Base-by-base conservation (phyloP, 2,113 vertebrate species). In the Hemicordylus capensis region DNA sequence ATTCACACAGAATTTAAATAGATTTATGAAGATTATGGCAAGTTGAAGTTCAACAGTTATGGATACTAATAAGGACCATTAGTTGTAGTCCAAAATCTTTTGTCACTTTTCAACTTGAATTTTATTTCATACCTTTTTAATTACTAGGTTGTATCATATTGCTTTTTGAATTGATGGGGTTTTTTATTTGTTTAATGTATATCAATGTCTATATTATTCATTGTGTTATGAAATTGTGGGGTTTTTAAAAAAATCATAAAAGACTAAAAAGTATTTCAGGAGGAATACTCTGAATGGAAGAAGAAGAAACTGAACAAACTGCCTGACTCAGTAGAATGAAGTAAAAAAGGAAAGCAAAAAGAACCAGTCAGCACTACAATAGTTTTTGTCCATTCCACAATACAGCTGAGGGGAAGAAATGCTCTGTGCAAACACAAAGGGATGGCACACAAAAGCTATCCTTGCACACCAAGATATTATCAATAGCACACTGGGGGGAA, bases 371-470 rank as follows among this genome's bases (percentile, higher is more conserved):
- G 54, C n/a, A 64, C 67, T 74, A 84, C 66, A 87, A 87, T 58
- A 64, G 56, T 58, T 84, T 87, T 73, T 87, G 81, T 84, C 75
- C 56, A 42, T 56, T 54, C 46, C 46, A 80, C 46, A 83, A 46
- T 74, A 79, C 22, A 63, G 28, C 31, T 78, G 28, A 79, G 54
- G 37, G 8, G 37, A 74, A 74, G 84, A 74, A 80, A 80, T 86
- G 58, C 31, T 80, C 44, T 26, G 7, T 74, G 34, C 67, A 74
- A 51, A 63, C 77, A 74, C 67, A 86, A 74, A 86, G 44, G 84
- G 67, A 56, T 26, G 12, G 48, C 48, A 46, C 24, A 83, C 75
- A 83, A 79, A 78, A 78, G 64, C 39, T 17, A 87, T 78, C 67
- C 56, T 28, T 74, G 66, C 48, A 87, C 31, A 64, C 86, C 67